Evolutionary conservation across 2,113 vertebrate genomes (phyloP), one percentile per base, ranked within the genome.

Genomic region (Piliocolobus tephrosceles): DNA sequence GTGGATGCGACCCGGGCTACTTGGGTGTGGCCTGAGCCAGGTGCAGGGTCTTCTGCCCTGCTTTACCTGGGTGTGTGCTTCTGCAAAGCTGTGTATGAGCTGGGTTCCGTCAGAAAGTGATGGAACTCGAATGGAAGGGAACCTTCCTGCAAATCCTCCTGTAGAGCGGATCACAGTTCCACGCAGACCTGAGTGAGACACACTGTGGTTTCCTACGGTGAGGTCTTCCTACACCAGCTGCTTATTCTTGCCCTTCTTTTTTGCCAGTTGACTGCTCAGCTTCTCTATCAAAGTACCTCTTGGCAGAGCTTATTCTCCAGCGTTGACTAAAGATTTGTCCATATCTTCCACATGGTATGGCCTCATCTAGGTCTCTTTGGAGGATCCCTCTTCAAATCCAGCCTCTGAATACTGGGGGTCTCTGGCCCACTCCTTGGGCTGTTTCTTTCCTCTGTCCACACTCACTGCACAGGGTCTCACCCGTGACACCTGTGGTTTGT

Each of bases 1-100:
- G 0, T 17, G 1, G 12, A 2, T 22, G 64, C 32, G 50, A 14
- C 3, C 2, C 12, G 22, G 83, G 40, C n/a, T 45, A 2, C 70
- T 1, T 20, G 47, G 78, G 38, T 10, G 4, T 11, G 38, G 13
- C 43, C 9, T 5, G 38, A 12, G 35, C 68, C n/a, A 25, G 32
- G 50, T 35, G 10, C 27, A 17, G 38, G 38, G 22, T 35, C 25
- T 5, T 79, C 30, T 30, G 13, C 16, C 80, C 70, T 25, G 3
- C 23, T 45, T 66, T 18, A 40, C 25, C 30, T 43, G 35, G 50
- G 38, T 22, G 2, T 0, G 0, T 5, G 38, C 30, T 73, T 58
- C 84, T 61, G 20, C 58, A 55, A 40, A 95, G 90, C 22, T 72
- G 50, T 27, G 6, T 38, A 17, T 58, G 17, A 76, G 52, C 4